Conservation (phyloP, 2,888 invertebrate genomes). For the Ryuthela nishihirai region DNA sequence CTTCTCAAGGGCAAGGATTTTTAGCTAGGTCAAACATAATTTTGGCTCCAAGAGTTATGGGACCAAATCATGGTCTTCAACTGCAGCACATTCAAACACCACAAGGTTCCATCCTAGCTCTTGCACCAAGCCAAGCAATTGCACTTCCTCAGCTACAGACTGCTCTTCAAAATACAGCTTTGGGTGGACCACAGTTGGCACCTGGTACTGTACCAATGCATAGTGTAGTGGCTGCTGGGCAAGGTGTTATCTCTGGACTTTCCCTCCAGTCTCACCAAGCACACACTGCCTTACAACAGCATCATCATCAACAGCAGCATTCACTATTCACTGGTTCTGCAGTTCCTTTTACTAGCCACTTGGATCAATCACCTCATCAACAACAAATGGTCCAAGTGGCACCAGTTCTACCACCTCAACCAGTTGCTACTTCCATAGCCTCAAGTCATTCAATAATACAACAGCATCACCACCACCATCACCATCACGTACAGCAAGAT, state of each 20-base stretch:
- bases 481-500: conserved; percentile 15
- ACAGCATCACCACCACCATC: conserved; percentile 8
- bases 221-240: conserved; percentile 25
- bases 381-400: conserved; percentile 33
- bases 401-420: conserved; percentile 6
- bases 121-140: conserved; percentile 45
- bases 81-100: conserved; percentile 56
- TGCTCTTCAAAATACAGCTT: conserved; percentile 17
- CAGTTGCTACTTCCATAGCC: background rate
- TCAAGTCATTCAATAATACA: background rate
- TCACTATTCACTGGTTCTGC: conserved; percentile 25
- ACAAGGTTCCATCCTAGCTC: conserved; percentile 54
- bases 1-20: conserved; percentile 36
- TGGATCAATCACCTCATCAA: conserved; percentile 34
- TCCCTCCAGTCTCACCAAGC: conserved; percentile 33
- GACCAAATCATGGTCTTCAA: conserved; percentile 44
- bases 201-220: conserved; percentile 33
- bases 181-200: conserved; percentile 20
- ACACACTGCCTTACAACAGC: conserved; percentile 34
- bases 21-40: conserved; percentile 35
- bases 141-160: conserved; percentile 28
- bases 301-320: conserved; percentile 11
- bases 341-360: conserved; percentile 34
- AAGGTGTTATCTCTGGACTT: conserved; percentile 30
- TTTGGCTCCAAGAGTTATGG: conserved; percentile 32